Percentiles rank a stretch among this genome's conserved stretches.
phyloP scores from a whole-genome alignment of 2,888 invertebrate species.

The Tromatobia lineatoria region DNA sequence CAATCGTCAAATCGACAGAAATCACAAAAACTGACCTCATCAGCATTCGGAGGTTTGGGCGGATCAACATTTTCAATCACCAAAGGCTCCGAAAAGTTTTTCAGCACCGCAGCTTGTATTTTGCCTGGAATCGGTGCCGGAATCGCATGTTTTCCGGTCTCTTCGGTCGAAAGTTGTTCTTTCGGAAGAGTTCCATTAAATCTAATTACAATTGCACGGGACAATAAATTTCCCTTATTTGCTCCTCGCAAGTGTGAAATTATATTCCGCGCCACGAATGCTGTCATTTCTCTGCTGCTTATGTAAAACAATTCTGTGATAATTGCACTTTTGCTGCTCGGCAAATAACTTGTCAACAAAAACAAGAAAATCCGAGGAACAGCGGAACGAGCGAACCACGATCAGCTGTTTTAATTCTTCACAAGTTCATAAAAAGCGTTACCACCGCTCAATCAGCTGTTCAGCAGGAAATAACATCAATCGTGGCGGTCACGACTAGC shows the following conservation, averaged over 20 bases:
- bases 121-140: slow-evolving; percentile 73
- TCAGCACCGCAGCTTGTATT: slow-evolving; percentile 86
- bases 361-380: background rate
- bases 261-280: slow-evolving; percentile 53
- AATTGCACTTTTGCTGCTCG: background rate
- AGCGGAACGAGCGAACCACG: background rate
- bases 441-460: slow-evolving; percentile 19
- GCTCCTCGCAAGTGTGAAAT: slow-evolving; percentile 54
- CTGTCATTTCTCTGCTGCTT: slow-evolving; percentile 46
- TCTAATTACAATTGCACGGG: slow-evolving; percentile 44
- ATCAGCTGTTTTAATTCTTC: slow-evolving; percentile 1
- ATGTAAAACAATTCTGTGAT: background rate
- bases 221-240: slow-evolving; percentile 54
- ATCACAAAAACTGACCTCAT: slow-evolving; percentile 81
- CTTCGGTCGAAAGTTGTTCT: slow-evolving; percentile 61
- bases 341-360: background rate
- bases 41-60: slow-evolving; percentile 84
- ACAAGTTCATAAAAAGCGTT: background rate
- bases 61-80: slow-evolving; percentile 85
- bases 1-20: background rate
- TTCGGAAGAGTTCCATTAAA: slow-evolving; percentile 61
- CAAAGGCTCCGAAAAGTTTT: slow-evolving; percentile 86
- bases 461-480: slow-evolving; percentile 2
- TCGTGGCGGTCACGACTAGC: slow-evolving; percentile 15
- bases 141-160: slow-evolving; percentile 54